Percentiles rank a stretch among this genome's conserved stretches.
These are phyloP conservation scores for Lepisosteus osseus DNA, from an alignment of 2,113 vertebrate species.

Conservation along the genomic window DNA sequence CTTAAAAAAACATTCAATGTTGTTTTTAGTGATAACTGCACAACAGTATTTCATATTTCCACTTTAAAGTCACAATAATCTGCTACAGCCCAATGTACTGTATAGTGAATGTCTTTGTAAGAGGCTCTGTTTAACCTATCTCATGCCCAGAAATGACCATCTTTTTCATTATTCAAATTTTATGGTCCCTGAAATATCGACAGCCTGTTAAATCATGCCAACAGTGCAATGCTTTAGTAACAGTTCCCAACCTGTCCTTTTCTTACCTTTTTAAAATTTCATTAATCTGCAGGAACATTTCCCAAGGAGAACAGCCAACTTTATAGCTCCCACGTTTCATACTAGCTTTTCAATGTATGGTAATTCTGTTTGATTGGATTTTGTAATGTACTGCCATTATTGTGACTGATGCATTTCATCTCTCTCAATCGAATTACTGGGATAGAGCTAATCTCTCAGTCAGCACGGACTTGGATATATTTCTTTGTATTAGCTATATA, in stretches of 20 bases:
- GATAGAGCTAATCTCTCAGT: background rate
- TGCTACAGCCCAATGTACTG: too few species aligned
- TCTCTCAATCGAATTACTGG: background rate
- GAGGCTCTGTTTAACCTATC: too few species aligned
- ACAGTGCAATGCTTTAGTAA: background rate
- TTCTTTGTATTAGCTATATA: background rate
- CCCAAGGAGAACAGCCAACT: background rate
- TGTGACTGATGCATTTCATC: constrained; percentile 5
- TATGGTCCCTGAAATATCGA: too few species aligned
- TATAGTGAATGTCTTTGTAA: too few species aligned
- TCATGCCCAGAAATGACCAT: too few species aligned
- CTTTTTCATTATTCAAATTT: too few species aligned
- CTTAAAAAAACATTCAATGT: too few species aligned
- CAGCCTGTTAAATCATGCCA: background rate
- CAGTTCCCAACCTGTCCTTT: background rate
- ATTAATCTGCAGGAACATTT: background rate
- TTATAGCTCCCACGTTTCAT: background rate
- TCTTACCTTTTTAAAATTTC: background rate
- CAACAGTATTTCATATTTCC: too few species aligned
- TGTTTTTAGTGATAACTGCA: too few species aligned
- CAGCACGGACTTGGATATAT: too few species aligned
- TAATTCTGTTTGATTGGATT: constrained; percentile 11
- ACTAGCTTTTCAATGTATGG: background rate
- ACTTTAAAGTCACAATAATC: too few species aligned
- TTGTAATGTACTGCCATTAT: background rate